Percentiles rank a stretch among this genome's conserved stretches.
phyloP scores from a whole-genome alignment of 37 sponge, comb jelly and placozoan species.

The Geodia barretti region DNA sequence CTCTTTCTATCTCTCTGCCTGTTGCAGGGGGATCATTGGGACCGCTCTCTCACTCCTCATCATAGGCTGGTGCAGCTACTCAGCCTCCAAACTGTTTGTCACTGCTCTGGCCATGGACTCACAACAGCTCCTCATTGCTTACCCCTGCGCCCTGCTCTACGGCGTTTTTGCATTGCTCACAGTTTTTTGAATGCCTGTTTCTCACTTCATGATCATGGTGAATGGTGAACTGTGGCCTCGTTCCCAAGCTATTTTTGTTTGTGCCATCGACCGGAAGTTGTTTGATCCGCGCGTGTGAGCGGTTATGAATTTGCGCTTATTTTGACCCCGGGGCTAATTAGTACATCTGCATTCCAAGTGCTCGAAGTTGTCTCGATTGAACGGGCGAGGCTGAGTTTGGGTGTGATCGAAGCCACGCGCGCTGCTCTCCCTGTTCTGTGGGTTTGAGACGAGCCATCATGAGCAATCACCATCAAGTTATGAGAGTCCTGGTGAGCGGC shows the following conservation, averaged over 20 bases:
- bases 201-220: no score
- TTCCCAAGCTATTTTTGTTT: no score
- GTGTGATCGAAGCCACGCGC: background rate
- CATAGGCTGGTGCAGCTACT: conserved; percentile 93
- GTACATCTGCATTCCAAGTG: background rate
- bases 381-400: background rate
- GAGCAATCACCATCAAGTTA: conserved; percentile 10
- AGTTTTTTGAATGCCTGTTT: conserved; percentile 80
- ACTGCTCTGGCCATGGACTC: conserved; percentile 88
- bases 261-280: no score
- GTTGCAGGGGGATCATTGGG: conserved; percentile 87
- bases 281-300: background rate
- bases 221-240: no score
- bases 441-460: background rate
- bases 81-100: conserved; percentile 96
- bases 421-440: no score
- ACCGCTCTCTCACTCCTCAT: conserved; percentile 64
- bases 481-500: conserved; percentile 11
- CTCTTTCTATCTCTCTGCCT: conserved; percentile 4
- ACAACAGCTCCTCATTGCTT: conserved; percentile 93
- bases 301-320: no score
- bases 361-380: background rate
- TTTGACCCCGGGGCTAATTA: no score
- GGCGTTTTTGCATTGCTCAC: conserved; percentile 96
- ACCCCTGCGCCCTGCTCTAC: conserved; percentile 97